Conservation (phyloP, 2,888 invertebrate species). For the Pseudococcus viburni region DNA sequence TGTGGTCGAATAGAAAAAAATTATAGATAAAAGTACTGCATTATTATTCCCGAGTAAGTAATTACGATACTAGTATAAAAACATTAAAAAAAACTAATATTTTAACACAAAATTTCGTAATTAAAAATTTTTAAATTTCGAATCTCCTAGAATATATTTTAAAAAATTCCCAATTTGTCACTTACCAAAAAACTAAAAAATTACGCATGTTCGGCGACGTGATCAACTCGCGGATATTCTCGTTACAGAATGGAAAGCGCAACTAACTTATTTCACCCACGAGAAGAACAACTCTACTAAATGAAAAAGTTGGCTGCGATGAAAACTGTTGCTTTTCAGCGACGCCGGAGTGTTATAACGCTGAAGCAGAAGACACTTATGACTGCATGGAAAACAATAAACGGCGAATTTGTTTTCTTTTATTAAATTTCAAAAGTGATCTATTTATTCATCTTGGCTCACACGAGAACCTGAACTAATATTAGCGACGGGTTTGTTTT, state of each 20-base stretch:
- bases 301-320: slow-evolving; percentile 38
- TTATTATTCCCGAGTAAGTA: too few relatives aligned
- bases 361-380: neutral
- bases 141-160: neutral
- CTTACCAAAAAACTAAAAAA: neutral
- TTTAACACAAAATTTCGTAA: neutral
- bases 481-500: neutral
- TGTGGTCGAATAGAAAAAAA: too few relatives aligned
- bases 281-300: slow-evolving; percentile 56
- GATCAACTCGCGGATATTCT: slow-evolving; percentile 7
- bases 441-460: slow-evolving; percentile 30
- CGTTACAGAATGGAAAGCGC: slow-evolving; percentile 9
- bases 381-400: slow-evolving; percentile 32
- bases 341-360: slow-evolving; percentile 1
- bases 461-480: neutral
- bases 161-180: neutral
- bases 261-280: slow-evolving; percentile 54
- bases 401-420: slow-evolving; percentile 39
- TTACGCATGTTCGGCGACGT: neutral
- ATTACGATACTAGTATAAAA: too few relatives aligned
- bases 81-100: too few relatives aligned
- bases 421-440: slow-evolving; percentile 42
- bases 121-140: neutral
- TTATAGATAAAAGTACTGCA: too few relatives aligned
- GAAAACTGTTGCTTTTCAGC: slow-evolving; percentile 54